These are phyloP conservation scores for Salvelinus fontinalis DNA, from an alignment of 2,113 vertebrate genomes.

Conservation along the genomic window DNA sequence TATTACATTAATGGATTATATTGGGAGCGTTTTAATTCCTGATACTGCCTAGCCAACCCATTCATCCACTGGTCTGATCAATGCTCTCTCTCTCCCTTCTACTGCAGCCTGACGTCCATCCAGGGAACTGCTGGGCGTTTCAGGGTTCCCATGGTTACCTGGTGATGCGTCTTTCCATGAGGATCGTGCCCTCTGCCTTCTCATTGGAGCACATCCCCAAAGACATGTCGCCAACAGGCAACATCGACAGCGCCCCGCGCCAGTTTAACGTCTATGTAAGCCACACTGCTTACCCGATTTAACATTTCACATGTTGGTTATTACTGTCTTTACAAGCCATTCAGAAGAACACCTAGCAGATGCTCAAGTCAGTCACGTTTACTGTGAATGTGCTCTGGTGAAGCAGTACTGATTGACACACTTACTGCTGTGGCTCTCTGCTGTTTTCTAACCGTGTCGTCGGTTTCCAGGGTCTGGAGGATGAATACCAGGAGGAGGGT, in stretches of 20 bases:
- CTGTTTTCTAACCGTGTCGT: no score
- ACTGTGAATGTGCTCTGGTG: neutral
- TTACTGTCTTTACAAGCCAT: neutral
- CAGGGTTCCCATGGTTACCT: constrained; percentile 86
- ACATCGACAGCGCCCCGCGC: constrained; percentile 85
- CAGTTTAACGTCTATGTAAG: constrained; percentile 86
- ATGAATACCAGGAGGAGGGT: constrained; percentile 81
- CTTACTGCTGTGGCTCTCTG: neutral
- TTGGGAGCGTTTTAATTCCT: no score
- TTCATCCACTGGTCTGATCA: neutral
- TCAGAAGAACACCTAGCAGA: neutral
- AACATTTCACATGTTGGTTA: neutral
- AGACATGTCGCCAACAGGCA: constrained; percentile 82
- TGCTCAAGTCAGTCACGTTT: neutral
- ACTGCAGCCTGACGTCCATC: constrained; percentile 87
- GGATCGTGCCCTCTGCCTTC: constrained; percentile 80
- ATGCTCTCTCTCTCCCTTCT: neutral
- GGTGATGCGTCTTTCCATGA: constrained; percentile 86
- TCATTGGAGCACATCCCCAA: constrained; percentile 90
- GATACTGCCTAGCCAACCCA: no score
- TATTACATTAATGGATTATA: no score
- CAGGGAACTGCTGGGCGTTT: constrained; percentile 98
- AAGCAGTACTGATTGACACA: neutral
- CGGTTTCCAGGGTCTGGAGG: constrained; percentile 80
- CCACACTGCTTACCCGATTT: neutral